These are phyloP conservation scores for Alosa alosa DNA, from an alignment of 2,113 vertebrate species.

Conservation along the genomic window DNA sequence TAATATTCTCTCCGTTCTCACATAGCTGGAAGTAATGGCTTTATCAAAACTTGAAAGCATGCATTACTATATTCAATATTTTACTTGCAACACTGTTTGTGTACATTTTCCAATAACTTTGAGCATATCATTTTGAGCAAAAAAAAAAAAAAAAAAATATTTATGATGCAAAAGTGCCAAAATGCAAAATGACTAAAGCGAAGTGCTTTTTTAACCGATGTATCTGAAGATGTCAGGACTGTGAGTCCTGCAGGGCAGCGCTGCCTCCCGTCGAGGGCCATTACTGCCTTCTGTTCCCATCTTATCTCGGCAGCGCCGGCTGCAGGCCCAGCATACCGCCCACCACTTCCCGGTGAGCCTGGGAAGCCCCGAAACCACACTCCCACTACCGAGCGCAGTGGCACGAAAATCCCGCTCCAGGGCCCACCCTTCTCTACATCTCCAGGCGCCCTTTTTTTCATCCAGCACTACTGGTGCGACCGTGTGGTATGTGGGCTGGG, in stretches of 20 bases:
- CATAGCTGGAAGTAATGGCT: neutral
- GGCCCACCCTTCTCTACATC: neutral
- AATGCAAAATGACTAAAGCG: neutral
- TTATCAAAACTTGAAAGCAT: neutral
- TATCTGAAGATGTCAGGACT: neutral
- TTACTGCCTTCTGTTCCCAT: conserved; percentile 2
- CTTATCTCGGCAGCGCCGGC: neutral
- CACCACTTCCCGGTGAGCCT: neutral
- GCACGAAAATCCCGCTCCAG: neutral
- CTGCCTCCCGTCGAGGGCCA: neutral
- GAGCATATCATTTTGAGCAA: neutral
- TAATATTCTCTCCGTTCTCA: neutral
- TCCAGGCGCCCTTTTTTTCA: neutral
- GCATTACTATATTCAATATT: neutral
- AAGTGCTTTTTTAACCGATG: neutral
- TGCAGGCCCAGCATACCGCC: neutral
- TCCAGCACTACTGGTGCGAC: neutral
- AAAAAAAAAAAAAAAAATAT: neutral
- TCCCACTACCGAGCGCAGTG: neutral
- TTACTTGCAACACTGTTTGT: neutral
- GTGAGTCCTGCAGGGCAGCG: neutral
- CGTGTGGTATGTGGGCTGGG: neutral
- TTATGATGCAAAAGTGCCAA: too few relatives aligned
- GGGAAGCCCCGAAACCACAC: neutral
- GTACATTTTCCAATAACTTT: neutral